phyloP scores from a whole-genome alignment of 2,797 vertebrate genomes.

The Peromyscus melanophrys region DNA sequence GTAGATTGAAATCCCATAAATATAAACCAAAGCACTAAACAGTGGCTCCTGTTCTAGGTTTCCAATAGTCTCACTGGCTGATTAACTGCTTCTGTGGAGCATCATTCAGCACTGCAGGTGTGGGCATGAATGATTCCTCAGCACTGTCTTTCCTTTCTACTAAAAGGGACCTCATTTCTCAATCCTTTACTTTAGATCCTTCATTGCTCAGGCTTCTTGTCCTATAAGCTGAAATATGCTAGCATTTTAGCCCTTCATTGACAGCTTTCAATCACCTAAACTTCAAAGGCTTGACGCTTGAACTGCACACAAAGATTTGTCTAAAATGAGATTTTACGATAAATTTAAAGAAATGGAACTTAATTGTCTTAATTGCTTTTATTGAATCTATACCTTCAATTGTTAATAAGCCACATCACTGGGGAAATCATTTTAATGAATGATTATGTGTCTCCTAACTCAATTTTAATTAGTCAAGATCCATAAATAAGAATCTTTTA shows the following conservation, averaged over 20 bases:
- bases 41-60: not conserved
- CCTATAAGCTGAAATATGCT: not conserved
- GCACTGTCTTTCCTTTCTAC: not conserved
- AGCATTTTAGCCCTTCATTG: not conserved
- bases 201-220: not conserved
- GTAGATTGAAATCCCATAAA: not conserved
- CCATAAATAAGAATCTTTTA: conserved; percentile 71
- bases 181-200: not conserved
- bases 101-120: not conserved
- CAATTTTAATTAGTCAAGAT: conserved; percentile 78
- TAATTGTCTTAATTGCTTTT: conserved; percentile 70
- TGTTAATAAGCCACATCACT: conserved; percentile 70
- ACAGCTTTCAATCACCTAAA: not conserved
- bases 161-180: not conserved
- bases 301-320: conserved; percentile 5
- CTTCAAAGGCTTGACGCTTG: conserved; percentile 36
- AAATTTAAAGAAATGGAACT: conserved; percentile 69
- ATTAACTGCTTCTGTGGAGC: not conserved
- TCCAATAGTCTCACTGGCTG: not conserved
- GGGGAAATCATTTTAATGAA: conserved; percentile 66
- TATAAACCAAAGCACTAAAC: not conserved
- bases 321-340: conserved; percentile 69
- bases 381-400: conserved; percentile 67
- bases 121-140: not conserved
- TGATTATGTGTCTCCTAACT: conserved; percentile 68